Evolutionary conservation across 2,888 invertebrate genomes (phyloP).

Genomic region (Osmoderma eremita): DNA sequence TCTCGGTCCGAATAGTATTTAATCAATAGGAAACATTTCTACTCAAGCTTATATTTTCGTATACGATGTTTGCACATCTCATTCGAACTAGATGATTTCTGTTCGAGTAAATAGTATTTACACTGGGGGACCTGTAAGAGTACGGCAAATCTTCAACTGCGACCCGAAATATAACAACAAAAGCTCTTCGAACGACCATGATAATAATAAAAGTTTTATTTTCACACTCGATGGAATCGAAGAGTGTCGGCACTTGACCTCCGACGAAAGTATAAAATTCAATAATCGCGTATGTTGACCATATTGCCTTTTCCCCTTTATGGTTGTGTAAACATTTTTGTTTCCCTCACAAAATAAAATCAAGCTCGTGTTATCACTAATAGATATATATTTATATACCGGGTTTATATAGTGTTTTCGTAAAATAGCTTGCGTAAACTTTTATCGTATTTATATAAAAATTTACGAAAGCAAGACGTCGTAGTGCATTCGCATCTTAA

Average conservation of each 20-base stretch:
- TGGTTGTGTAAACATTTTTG: neutral
- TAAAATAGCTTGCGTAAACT: no score
- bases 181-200: neutral
- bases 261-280: constrained; percentile 28
- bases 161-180: constrained; percentile 29
- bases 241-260: constrained; percentile 15
- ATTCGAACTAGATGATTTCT: neutral
- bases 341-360: constrained; percentile 1
- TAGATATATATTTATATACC: neutral
- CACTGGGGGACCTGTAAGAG: constrained; percentile 2
- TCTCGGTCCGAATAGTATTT: neutral
- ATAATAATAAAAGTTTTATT: constrained; percentile 35
- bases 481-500: no score
- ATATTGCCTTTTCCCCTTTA: constrained; percentile 2
- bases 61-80: constrained; percentile 21
- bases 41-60: neutral
- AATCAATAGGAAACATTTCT: constrained; percentile 20
- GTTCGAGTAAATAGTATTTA: constrained; percentile 21
- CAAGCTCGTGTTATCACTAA: no score
- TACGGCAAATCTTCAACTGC: constrained; percentile 10
- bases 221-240: constrained; percentile 27
- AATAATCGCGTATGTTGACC: constrained; percentile 11
- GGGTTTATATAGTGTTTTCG: neutral
- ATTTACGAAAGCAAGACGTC: no score
- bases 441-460: no score